Percentiles rank a stretch among this genome's conserved stretches.
These are phyloP conservation scores for Phymastichus coffea DNA, from an alignment of 1,140 invertebrate species.

Conservation along the genomic window DNA sequence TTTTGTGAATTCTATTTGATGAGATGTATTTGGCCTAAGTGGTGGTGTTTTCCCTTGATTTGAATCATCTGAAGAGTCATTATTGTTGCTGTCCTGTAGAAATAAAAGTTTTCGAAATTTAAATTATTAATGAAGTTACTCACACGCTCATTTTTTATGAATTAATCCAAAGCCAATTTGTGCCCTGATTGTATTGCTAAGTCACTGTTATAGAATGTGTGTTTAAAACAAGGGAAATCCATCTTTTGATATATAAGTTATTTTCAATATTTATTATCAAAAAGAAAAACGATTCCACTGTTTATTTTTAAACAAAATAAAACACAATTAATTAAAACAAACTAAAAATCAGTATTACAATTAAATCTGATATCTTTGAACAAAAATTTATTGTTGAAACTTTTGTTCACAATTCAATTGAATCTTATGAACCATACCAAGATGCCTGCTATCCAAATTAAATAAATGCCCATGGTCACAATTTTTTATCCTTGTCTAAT, in stretches of 20 bases:
- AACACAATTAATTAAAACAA: too few species aligned
- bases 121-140: neutral
- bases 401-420: too few species aligned
- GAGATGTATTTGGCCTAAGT: too few species aligned
- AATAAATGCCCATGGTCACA: too few species aligned
- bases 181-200: slow-evolving; percentile 18
- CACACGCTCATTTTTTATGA: slow-evolving; percentile 33
- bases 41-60: neutral
- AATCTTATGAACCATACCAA: slow-evolving; percentile 18
- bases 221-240: slow-evolving; percentile 9
- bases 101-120: slow-evolving; percentile 33
- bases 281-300: too few species aligned
- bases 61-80: slow-evolving; percentile 47
- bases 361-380: neutral
- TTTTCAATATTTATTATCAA: too few species aligned
- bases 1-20: slow-evolving; percentile 34
- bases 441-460: slow-evolving; percentile 16
- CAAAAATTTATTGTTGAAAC: too few species aligned
- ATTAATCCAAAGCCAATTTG: slow-evolving; percentile 36
- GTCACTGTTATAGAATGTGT: neutral
- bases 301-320: too few species aligned
- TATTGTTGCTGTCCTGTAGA: slow-evolving; percentile 55
- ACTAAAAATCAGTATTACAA: neutral
- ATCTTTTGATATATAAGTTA: too few species aligned
- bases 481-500: too few species aligned